phyloP scores from a whole-genome alignment of 2,888 invertebrate genomes.

The Drosophila subsilvestris region DNA sequence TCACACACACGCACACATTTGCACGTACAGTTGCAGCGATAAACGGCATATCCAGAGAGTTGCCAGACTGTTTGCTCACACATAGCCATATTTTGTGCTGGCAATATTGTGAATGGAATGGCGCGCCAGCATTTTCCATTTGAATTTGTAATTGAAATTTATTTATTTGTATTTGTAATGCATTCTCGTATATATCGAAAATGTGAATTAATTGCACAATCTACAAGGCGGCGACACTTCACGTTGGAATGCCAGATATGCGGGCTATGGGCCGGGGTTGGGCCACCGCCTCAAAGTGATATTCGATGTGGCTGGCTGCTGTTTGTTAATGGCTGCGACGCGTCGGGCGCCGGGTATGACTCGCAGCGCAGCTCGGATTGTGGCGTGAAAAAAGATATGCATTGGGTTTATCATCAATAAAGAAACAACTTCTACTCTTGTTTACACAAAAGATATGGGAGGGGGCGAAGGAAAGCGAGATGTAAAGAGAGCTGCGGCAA shows the following conservation, averaged over 20 bases:
- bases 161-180: conserved; percentile 58
- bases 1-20: conserved; percentile 26
- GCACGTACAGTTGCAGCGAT: conserved; percentile 58
- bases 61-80: conserved; percentile 39
- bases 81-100: conserved; percentile 45
- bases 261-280: conserved; percentile 36
- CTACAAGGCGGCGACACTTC: conserved; percentile 49
- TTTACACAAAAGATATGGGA: conserved; percentile 47
- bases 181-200: conserved; percentile 56
- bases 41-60: conserved; percentile 29
- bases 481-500: conserved; percentile 44
- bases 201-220: conserved; percentile 78
- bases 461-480: background rate
- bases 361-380: conserved; percentile 53
- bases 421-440: conserved; percentile 56
- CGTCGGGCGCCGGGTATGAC: conserved; percentile 1
- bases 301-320: conserved; percentile 38
- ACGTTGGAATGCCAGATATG: conserved; percentile 72
- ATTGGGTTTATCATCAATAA: conserved; percentile 69
- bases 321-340: conserved; percentile 57
- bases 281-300: conserved; percentile 54
- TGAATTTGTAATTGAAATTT: conserved; percentile 41
- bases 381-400: conserved; percentile 76
- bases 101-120: conserved; percentile 49
- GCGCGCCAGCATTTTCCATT: conserved; percentile 59